A percentile compares a stretch with the other conserved stretches of the same genome.
Conservation (phyloP, 2,888 invertebrate species). For the Nephrocerus scutellatus region DNA sequence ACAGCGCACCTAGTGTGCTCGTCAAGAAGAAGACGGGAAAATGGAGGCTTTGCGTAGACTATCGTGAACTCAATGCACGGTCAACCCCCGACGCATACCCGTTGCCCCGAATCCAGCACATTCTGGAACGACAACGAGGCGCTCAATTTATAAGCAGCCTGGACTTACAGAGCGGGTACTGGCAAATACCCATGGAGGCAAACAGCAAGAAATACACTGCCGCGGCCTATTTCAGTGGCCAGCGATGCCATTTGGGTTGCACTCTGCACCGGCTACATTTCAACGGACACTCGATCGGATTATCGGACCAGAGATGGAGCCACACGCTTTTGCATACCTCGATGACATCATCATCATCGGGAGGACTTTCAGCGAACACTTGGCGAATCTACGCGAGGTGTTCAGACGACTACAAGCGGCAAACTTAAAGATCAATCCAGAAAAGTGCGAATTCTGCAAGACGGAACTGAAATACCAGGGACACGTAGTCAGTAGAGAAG, state of each 20-base stretch:
- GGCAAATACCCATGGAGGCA: conserved; percentile 1
- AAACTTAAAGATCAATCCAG: conserved; percentile 1
- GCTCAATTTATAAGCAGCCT: neutral
- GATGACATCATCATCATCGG: conserved; percentile 4
- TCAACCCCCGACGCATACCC: conserved; percentile 1
- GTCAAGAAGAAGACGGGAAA: conserved; percentile 1
- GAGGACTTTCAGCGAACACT: neutral
- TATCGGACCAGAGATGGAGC: neutral
- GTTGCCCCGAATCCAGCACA: neutral
- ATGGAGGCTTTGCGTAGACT: conserved; percentile 11
- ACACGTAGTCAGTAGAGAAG: neutral
- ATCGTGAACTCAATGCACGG: neutral
- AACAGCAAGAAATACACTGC: neutral
- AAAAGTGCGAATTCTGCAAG: neutral
- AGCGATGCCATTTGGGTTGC: neutral
- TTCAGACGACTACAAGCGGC: neutral
- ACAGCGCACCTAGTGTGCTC: neutral
- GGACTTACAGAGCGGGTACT: conserved; percentile 5
- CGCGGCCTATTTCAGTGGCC: neutral
- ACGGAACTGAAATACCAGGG: conserved; percentile 1
- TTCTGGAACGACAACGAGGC: neutral
- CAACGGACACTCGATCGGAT: neutral
- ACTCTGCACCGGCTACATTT: conserved; percentile 2
- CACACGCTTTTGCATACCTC: neutral
- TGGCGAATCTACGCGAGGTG: neutral